Evolutionary conservation across 2,797 vertebrate species (phyloP), one percentile per base, ranked within the genome.

Genomic region (Sciurus vulgaris): DNA sequence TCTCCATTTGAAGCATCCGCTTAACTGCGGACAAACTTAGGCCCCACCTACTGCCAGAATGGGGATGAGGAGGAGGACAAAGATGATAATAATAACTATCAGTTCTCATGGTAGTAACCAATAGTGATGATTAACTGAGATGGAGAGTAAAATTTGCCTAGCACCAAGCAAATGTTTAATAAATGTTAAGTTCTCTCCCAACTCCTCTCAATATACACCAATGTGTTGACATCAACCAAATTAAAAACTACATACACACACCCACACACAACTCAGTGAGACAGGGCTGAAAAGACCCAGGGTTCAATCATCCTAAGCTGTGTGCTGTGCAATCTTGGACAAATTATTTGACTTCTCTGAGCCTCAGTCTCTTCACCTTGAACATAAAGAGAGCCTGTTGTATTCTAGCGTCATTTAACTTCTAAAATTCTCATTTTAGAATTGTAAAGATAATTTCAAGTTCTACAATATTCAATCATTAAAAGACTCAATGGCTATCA

Each of bases 401-500:
- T 65, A 44, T 70, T 63, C 77, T 69, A 17, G 51, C 5, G 51
- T 51, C 51, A 70, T 44, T 87, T 77, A 86, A 38, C 26, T 91
- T 87, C 38, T 86, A 61, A 83, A 82, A 30, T 28, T 14, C 17
- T 72, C 24, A 54, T 7, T 30, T 33, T 56, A 33, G 81, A n/a
- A 61, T 89, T 78, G 10, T 87, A 63, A 91, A 89, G 63, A 56
- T 38, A 89, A 90, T 24, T 73, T 51, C 22, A 74, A 89, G 13
- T 47, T 92, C 73, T 74, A 69, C 63, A 86, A 67, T 69, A 79
- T 33, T 67, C 92, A 86, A 63, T 76, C 69, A 88, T 93, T 85
- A 83, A 85, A 85, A 24, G 61, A 51, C 77, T 47, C 18, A 69
- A 33, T 67, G 49, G 17, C 47, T 83, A 93, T 70, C 51, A 82